Evolutionary conservation across 2,888 invertebrate genomes (phyloP).

Genomic region (Deilephila porcellus): DNA sequence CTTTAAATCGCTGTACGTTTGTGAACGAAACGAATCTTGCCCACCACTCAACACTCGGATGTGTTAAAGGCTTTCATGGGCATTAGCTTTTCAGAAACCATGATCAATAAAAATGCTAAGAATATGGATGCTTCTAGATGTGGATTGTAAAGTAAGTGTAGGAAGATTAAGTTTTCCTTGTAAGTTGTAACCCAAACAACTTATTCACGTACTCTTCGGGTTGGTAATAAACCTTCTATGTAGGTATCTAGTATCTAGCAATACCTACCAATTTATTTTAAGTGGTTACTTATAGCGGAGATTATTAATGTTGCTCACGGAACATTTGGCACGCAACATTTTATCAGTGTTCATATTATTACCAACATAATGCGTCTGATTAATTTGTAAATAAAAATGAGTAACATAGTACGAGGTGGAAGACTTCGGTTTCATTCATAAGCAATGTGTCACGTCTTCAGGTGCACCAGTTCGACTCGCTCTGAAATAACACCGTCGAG

Average conservation of each 20-base stretch:
- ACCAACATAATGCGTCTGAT: neutral
- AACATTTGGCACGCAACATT: too few species aligned
- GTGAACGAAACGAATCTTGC: neutral
- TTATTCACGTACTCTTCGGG: neutral
- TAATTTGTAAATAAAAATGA: constrained; percentile 12
- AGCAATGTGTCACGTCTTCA: constrained; percentile 39
- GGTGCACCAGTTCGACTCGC: constrained; percentile 42
- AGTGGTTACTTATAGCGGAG: neutral
- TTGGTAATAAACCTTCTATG: neutral
- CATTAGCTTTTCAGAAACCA: constrained; percentile 1
- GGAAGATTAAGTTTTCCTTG: constrained; percentile 9
- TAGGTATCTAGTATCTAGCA: neutral
- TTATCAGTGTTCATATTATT: neutral
- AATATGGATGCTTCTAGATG: neutral
- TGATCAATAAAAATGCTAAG: constrained; percentile 12
- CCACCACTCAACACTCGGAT: neutral
- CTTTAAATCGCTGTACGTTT: neutral
- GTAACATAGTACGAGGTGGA: constrained; percentile 24
- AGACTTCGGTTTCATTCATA: constrained; percentile 41
- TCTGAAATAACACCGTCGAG: constrained; percentile 48
- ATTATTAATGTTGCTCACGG: neutral
- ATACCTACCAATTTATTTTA: neutral
- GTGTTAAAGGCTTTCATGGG: neutral
- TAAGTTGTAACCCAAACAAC: too few species aligned
- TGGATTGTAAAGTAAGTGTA: constrained; percentile 16